These are phyloP conservation scores for Carterocephalus palaemon DNA, from an alignment of 2,888 invertebrate genomes.

Conservation along the genomic window DNA sequence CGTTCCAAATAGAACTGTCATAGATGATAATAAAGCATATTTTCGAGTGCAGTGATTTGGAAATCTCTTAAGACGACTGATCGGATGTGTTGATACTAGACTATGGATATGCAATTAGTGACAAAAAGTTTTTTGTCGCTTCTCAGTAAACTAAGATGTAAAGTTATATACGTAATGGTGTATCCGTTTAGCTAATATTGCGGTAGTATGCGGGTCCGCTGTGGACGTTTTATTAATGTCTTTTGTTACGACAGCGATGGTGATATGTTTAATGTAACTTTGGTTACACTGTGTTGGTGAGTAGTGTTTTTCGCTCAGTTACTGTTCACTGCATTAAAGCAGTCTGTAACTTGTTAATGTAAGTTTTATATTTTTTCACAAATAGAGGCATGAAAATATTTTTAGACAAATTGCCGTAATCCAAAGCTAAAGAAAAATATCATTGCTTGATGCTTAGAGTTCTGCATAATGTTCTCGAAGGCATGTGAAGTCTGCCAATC, in stretches of 20 bases:
- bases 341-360: too few species aligned
- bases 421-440: too few species aligned
- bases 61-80: conserved; percentile 51
- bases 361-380: too few species aligned
- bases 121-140: conserved; percentile 48
- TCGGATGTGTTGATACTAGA: conserved; percentile 73
- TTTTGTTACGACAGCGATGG: background rate
- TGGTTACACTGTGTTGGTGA: too few species aligned
- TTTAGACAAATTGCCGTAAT: too few species aligned
- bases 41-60: conserved; percentile 30
- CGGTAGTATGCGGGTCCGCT: conserved; percentile 15
- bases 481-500: too few species aligned
- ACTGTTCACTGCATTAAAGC: too few species aligned
- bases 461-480: too few species aligned
- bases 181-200: conserved; percentile 26
- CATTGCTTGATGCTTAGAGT: too few species aligned
- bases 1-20: conserved; percentile 37
- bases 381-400: too few species aligned
- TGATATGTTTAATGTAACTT: too few species aligned
- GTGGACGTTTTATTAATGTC: conserved; percentile 8
- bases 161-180: conserved; percentile 28
- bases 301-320: too few species aligned
- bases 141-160: conserved; percentile 36
- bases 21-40: conserved; percentile 30
- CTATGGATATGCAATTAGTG: conserved; percentile 73